These are phyloP conservation scores for Ictidomys tridecemlineatus DNA, from an alignment of 2,113 vertebrate species.

Conservation along the genomic window DNA sequence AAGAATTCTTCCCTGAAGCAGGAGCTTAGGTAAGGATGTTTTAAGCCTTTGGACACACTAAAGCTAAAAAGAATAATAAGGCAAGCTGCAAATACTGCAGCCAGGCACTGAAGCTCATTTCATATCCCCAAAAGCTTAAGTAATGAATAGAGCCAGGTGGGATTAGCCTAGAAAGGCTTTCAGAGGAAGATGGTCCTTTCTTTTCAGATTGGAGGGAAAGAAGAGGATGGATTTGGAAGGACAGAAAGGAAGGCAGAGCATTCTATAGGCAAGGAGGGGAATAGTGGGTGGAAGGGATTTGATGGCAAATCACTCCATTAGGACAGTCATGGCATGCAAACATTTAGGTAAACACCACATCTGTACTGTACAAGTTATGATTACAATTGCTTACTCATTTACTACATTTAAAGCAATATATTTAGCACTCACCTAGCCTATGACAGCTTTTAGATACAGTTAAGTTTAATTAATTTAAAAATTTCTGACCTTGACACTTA, in stretches of 20 bases:
- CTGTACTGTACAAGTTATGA: background rate
- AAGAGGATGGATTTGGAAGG: conserved; percentile 10
- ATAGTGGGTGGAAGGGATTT: background rate
- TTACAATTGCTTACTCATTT: background rate
- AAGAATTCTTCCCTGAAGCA: conserved; percentile 69
- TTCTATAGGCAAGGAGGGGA: background rate
- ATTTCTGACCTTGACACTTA: background rate
- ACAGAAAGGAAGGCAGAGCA: background rate
- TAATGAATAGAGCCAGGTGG: conserved; percentile 57
- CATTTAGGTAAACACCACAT: background rate
- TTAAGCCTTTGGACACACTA: conserved; percentile 62
- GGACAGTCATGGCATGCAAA: background rate
- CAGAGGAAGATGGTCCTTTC: conserved; percentile 5
- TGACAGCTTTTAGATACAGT: background rate
- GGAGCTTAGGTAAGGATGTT: conserved; percentile 54
- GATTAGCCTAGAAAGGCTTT: conserved; percentile 58
- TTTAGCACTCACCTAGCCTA: background rate
- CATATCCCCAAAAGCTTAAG: conserved; percentile 55
- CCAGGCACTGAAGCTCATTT: conserved; percentile 55
- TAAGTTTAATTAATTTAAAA: background rate
- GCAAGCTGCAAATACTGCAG: conserved; percentile 7
- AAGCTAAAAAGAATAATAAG: conserved; percentile 63
- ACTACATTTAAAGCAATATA: background rate
- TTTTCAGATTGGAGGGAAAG: conserved; percentile 23
- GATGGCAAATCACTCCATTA: background rate